Evolutionary conservation across 2,888 invertebrate species (phyloP).

Genomic region (Dendrolimus pini): DNA sequence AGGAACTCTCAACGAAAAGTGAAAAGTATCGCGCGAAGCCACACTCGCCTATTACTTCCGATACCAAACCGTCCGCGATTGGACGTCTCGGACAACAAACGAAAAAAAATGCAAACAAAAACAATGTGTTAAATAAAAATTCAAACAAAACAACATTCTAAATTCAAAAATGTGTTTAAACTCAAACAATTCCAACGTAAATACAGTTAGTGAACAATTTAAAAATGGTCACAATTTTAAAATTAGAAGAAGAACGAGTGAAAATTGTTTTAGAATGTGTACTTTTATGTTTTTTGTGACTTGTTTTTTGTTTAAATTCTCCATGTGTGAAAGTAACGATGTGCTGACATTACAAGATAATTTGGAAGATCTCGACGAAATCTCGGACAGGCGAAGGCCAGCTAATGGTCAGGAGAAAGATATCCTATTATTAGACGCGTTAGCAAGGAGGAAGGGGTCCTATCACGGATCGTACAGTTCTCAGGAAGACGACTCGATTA

Average conservation of each 20-base stretch:
- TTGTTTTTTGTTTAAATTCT: conserved; percentile 9
- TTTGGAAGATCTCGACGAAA: conserved; percentile 47
- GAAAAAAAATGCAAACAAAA: conserved; percentile 10
- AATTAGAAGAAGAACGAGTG: conserved; percentile 43
- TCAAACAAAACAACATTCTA: conserved; percentile 21
- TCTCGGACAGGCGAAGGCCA: conserved; percentile 65
- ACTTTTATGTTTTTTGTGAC: conserved; percentile 30
- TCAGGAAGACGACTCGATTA: conserved; percentile 82
- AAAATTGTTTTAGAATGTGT: conserved; percentile 23
- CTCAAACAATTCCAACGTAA: no score
- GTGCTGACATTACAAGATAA: conserved; percentile 64
- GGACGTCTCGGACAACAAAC: conserved; percentile 39
- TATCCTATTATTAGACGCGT: conserved; percentile 82
- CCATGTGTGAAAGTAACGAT: conserved; percentile 39
- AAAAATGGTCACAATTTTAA: conserved; percentile 40
- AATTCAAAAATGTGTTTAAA: neutral
- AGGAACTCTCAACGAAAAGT: conserved; percentile 43
- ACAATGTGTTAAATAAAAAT: conserved; percentile 22
- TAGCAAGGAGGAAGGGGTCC: conserved; percentile 80
- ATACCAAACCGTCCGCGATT: conserved; percentile 44
- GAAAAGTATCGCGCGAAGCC: conserved; percentile 48
- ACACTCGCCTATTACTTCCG: conserved; percentile 54
- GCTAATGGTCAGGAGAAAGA: conserved; percentile 85
- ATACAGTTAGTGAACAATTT: conserved; percentile 24
- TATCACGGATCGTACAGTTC: conserved; percentile 56